phyloP scores from a whole-genome alignment of 2,113 vertebrate genomes.

The Aptenodytes patagonicus region DNA sequence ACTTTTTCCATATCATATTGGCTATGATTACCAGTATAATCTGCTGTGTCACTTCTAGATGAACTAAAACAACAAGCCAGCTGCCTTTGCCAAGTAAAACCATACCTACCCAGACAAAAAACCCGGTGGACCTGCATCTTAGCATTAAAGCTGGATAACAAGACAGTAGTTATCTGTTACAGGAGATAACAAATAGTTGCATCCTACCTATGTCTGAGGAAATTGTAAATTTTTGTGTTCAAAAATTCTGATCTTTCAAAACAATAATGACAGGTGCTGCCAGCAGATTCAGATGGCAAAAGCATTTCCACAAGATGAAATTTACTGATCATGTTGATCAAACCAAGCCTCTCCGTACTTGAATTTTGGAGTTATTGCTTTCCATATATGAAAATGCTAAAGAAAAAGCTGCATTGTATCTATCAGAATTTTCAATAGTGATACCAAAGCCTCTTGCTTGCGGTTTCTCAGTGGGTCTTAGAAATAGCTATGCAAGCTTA shows the following conservation, averaged over 20 bases:
- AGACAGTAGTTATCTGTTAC: not conserved
- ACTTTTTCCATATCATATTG: not conserved
- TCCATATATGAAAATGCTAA: not conserved
- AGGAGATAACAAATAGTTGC: not conserved
- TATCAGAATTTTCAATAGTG: not conserved
- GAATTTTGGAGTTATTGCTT: not conserved
- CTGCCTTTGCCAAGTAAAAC: not conserved
- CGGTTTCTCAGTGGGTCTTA: not conserved
- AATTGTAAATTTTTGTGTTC: not conserved
- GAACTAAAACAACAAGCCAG: not conserved
- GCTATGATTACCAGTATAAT: not conserved
- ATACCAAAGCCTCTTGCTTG: not conserved
- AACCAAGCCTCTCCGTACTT: not conserved
- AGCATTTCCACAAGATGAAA: not conserved
- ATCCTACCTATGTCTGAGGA: not conserved
- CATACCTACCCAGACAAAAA: not conserved
- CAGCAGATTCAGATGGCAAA: not conserved
- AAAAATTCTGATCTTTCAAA: not conserved
- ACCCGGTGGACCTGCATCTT: not conserved
- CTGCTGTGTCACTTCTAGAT: not conserved
- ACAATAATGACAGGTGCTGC: not conserved
- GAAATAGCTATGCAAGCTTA: not conserved
- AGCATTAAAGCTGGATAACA: not conserved
- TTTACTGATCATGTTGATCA: not conserved
- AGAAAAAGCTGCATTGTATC: not conserved